These are phyloP conservation scores for Neodiprion virginianus DNA, from an alignment of 1,140 invertebrate species.

Conservation along the genomic window DNA sequence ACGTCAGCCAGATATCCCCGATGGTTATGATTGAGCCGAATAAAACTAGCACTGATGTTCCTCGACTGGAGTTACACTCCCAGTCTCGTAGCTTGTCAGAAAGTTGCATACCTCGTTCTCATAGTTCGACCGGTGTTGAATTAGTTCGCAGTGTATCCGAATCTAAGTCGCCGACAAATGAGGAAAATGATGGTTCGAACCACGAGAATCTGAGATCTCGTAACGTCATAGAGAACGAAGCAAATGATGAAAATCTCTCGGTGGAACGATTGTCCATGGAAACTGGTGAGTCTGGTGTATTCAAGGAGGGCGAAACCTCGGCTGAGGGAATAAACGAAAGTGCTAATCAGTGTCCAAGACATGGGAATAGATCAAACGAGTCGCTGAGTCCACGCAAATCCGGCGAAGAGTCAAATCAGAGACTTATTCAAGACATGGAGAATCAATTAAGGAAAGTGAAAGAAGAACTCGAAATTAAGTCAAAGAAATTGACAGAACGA, in stretches of 20 bases:
- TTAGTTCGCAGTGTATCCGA: slow-evolving; percentile 17
- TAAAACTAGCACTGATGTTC: slow-evolving; percentile 34
- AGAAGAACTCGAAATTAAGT: slow-evolving; percentile 62
- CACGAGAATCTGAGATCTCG: not conserved
- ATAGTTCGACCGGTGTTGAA: slow-evolving; percentile 16
- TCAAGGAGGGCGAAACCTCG: no score
- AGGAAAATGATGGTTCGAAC: slow-evolving; percentile 5
- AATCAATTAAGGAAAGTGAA: slow-evolving; percentile 62
- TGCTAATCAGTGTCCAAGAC: not conserved
- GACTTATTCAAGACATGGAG: slow-evolving; percentile 57
- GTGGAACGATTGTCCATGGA: not conserved
- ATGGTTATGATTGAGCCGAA: slow-evolving; percentile 30
- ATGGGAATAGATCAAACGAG: not conserved
- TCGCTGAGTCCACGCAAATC: not conserved
- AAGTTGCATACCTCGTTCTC: slow-evolving; percentile 10
- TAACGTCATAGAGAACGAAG: not conserved
- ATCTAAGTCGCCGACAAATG: slow-evolving; percentile 17
- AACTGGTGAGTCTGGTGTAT: not conserved
- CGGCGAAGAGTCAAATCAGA: slow-evolving; percentile 5
- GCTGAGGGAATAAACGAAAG: not conserved
- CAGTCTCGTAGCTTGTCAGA: slow-evolving; percentile 32
- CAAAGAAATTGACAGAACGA: slow-evolving; percentile 61
- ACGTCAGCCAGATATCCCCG: slow-evolving; percentile 25
- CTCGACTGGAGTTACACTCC: slow-evolving; percentile 41
- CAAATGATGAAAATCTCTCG: not conserved